phyloP scores from a whole-genome alignment of 2,113 vertebrate species.

The Myotis brandtii region DNA sequence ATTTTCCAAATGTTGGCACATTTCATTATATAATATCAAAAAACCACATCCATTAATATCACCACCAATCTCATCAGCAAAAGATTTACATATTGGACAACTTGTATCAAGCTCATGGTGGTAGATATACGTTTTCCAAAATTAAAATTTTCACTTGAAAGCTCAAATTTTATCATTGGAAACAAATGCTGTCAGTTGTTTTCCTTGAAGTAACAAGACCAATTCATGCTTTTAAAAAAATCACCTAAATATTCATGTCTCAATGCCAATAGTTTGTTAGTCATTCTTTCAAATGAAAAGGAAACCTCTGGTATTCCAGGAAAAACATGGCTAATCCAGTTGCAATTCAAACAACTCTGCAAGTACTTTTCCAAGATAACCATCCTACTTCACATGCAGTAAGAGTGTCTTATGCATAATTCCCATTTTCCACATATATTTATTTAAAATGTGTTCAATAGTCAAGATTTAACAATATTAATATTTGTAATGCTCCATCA shows the following conservation, averaged over 20 bases:
- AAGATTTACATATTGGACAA: background rate
- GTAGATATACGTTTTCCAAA: background rate
- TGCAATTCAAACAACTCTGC: background rate
- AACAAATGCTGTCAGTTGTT: conserved; percentile 16
- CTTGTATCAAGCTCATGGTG: background rate
- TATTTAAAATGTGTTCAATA: background rate
- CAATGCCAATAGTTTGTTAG: background rate
- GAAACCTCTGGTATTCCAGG: background rate
- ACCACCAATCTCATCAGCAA: background rate
- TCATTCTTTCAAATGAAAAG: conserved; percentile 32
- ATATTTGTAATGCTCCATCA: background rate
- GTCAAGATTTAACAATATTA: background rate
- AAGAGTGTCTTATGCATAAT: background rate
- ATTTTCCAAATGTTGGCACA: conserved; percentile 2
- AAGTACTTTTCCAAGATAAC: background rate
- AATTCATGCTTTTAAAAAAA: background rate
- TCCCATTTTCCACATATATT: background rate
- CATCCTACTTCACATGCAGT: background rate
- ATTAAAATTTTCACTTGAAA: conserved; percentile 45
- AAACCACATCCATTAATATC: background rate
- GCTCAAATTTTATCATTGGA: conserved; percentile 19
- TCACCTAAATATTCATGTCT: conserved; percentile 38
- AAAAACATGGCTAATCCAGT: background rate
- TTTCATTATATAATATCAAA: background rate
- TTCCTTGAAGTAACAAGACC: background rate